Conservation (phyloP, 2,113 vertebrate species). For the Tetrao urogallus region DNA sequence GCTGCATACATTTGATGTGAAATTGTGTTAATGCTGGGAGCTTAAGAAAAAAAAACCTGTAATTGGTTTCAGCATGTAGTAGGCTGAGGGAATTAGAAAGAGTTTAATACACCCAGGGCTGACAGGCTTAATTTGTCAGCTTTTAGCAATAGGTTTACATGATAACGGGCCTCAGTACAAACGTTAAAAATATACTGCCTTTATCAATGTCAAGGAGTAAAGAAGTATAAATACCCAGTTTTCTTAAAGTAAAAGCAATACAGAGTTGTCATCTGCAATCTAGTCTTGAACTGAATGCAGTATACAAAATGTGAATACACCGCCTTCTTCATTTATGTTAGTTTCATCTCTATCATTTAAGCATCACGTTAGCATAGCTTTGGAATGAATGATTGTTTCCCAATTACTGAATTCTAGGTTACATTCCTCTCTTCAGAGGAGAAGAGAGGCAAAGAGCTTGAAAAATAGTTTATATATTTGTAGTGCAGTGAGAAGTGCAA, state of each 20-base stretch:
- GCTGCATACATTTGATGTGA: neutral
- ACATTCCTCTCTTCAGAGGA: neutral
- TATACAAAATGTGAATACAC: neutral
- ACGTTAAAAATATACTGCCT: neutral
- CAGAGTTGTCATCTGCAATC: neutral
- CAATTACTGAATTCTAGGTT: neutral
- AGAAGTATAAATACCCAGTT: neutral
- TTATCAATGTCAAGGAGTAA: neutral
- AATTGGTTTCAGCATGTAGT: neutral
- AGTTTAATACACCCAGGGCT: neutral
- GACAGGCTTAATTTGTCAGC: conserved; percentile 12
- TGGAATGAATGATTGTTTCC: neutral
- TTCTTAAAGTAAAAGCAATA: neutral
- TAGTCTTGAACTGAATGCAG: neutral
- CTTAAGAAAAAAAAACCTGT: neutral
- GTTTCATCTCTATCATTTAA: neutral
- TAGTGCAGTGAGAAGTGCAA: too few species aligned
- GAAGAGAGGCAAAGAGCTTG: neutral
- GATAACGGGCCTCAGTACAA: neutral
- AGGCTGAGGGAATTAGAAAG: neutral
- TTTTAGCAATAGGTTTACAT: neutral
- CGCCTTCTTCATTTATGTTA: neutral
- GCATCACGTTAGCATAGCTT: neutral
- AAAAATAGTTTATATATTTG: neutral
- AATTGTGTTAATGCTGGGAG: neutral